Base-by-base conservation (phyloP, 2,888 invertebrate genomes). In the Mechanitis mazaeus region DNA sequence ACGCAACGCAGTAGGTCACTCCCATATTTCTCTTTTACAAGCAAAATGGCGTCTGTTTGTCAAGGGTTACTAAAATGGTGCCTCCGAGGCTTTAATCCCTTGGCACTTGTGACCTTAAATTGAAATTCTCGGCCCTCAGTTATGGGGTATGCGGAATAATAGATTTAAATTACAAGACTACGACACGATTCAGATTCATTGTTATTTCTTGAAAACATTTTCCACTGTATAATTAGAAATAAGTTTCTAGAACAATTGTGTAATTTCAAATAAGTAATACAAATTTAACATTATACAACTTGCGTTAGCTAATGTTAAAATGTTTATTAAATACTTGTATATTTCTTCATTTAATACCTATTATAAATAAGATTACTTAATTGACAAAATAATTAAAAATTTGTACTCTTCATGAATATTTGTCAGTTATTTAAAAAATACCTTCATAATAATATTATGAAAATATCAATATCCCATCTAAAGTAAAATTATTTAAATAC, bases 81-180 rank as follows among this genome's bases (percentile, higher is more conserved):
- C 71, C 68, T 70, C 61, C 63, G 65, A 69, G 69, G 63, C 60
- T 64, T 66, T 68, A 70, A 72, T 73, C 71, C 72, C 72, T 71
- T 60, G 59, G 66, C 66, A 64, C 64, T 65, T 63, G 62, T 64
- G 66, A 68, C 68, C 68, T 69, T 64, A 72, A 72, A 74, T 74
- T 72, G 71, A 72, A 74, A 74, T 72, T 72, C 69, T 67, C 68
- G 58, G 59, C 68, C 70, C 69, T 50, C 50, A 50, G 50, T 50
- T 50, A 50, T 50, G 50, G 50, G 50, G 31, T 50, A 50, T 68
- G 66, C 64, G 64, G 45, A 59, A 45, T 45, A 42, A 47, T 50
- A 50, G 46, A 60, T 65, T 59, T 47, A 58, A 58, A 60, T 58
- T 58, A 50, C 46, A 45, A n/a, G 57, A 58, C 35, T 50, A 35